Base-by-base conservation (phyloP, 2,888 invertebrate genomes). In the Molorchus minor region DNA sequence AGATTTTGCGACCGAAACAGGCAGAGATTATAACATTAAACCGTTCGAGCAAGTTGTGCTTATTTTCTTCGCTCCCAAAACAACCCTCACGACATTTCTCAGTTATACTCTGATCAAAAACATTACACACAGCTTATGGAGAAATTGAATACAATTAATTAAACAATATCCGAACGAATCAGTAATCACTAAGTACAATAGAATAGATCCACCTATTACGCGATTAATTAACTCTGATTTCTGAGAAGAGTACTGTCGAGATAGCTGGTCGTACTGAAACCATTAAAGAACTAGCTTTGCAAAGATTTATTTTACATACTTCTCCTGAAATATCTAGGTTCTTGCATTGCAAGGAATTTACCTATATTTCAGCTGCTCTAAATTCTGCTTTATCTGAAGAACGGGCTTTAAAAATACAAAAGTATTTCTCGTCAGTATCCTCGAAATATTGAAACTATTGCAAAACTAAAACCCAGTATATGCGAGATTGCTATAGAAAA, bases 81-180 rank as follows among this genome's bases (percentile, higher is more conserved):
- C n/a, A n/a, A n/a, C n/a, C n/a, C n/a, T n/a, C n/a, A n/a, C n/a
- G n/a, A n/a, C n/a, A n/a, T n/a, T n/a, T n/a, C n/a, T n/a, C 25
- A 25, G 8, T 38, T 35, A 35, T 51, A 51, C 36, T 36, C 40
- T 20, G 51, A 51, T 38, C 8, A 51, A 38, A 51, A 51, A 43
- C 40, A 51, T 38, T 51, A 45, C 20, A 43, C 25, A 5, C 25
- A 25, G 8, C 8, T 25, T 5, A 25, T 25, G 25, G 25, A 25
- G 8, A 8, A 25, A 25, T 25, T 4, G 8, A 25, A 25, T 25
- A 25, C 25, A 4, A 25, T 25, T n/a, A n/a, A n/a, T n/a, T 25
- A 25, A 25, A 25, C 25, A 25, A 25, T 25, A 5, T 25, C 8
- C 25, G 8, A 25, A 25, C 8, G 25, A 25, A 25, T 25, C 25